Evolutionary conservation across 2,113 vertebrate genomes (phyloP).

Genomic region (Aspidoscelis tigris): DNA sequence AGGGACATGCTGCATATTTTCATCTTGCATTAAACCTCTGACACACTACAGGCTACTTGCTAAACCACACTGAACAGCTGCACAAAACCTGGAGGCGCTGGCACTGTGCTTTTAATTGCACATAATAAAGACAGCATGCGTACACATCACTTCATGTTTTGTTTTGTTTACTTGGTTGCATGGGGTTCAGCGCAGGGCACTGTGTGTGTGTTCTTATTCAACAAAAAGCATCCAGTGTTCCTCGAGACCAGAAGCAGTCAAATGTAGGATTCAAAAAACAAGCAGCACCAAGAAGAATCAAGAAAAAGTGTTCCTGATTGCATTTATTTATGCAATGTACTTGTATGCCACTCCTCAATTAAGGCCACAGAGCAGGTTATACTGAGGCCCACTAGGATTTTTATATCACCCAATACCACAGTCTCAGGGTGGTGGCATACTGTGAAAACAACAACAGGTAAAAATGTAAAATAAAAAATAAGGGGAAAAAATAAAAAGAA

Average conservation of each 20-base stretch:
- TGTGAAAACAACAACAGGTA: no score
- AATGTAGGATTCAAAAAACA: neutral
- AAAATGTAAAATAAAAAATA: no score
- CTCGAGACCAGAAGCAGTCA: conserved; percentile 6
- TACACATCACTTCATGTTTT: conserved; percentile 7
- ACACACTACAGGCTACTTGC: conserved; percentile 10
- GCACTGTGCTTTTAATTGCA: conserved; percentile 21
- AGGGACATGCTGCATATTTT: conserved; percentile 1
- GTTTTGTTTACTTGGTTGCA: conserved; percentile 26
- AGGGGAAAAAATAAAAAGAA: no score
- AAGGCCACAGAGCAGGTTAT: no score
- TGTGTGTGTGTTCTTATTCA: conserved; percentile 17
- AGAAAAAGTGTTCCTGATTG: neutral
- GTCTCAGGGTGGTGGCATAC: no score
- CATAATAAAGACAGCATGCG: conserved; percentile 27
- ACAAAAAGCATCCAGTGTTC: neutral
- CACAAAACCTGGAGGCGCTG: conserved; percentile 13
- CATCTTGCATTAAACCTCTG: conserved; percentile 8
- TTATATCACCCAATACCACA: no score
- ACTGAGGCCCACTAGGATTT: no score
- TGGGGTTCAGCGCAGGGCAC: conserved; percentile 28
- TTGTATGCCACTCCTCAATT: no score
- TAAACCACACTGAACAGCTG: conserved; percentile 34
- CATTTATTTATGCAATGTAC: neutral
- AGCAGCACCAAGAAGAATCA: neutral